Base-by-base conservation (phyloP, 1,140 invertebrate species). In the Capitella teleta region DNA sequence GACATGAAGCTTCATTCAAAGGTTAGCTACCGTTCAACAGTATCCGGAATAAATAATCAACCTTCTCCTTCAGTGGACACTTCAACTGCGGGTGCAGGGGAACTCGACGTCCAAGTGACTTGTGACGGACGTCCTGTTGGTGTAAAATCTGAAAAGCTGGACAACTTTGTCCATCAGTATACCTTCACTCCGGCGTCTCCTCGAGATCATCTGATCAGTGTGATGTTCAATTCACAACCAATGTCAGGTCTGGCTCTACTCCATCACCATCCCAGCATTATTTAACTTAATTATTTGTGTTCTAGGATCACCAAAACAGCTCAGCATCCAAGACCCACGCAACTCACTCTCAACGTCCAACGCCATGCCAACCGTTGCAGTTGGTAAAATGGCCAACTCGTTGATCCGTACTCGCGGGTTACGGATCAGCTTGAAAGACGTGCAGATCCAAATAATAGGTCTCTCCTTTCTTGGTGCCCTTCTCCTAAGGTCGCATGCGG, bases 131-230 rank as follows among this genome's bases (percentile, higher is more conserved):
- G 79, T 28, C 80, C 83, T 54, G 85, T 93, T 12, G 83, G 85
- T 16, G 82, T 87, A 61, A 54, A 78, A 3, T 47, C 66, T 3
- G 47, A 67, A 47, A 83, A 86, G 61, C 80, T 76, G 6, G 66
- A 58, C n/a, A 55, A 63, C 24, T 73, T 73, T 26, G 52, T 66
- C 3, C 70, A 73, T 58, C 57, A 89, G 70, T 81, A 93, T 30
- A 80, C 86, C 19, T 95, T 88, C 67, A 85, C 87, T 69, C 90
- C 91, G 6, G 2, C 79, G 79, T 2, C 74, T 82, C 42, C 82
- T 81, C 25, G 84, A 83, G 82, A 86, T 3, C 90, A 95, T 69
- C 79, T 84, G 56, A 78, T 95, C 23, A 79, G 82, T 56, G 75
- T 88, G 25, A 76, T 80, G 36, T 89, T 84, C 69, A 87, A 87